These are phyloP conservation scores for Temnothorax nylanderi DNA, from an alignment of 1,140 invertebrate species.

Conservation along the genomic window DNA sequence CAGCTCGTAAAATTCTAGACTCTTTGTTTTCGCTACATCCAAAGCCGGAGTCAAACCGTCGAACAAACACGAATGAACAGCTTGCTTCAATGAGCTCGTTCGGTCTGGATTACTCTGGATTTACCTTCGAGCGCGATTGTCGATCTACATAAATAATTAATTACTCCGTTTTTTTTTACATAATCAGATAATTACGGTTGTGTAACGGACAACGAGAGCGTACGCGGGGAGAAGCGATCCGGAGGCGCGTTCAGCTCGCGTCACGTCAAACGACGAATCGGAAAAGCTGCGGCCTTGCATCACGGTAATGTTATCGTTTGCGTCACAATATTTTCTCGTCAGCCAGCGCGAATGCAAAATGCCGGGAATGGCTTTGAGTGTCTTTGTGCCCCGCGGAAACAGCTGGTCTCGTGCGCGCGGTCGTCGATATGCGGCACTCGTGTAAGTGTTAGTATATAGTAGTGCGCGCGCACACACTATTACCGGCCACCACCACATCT, in stretches of 20 bases:
- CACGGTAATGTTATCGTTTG: constrained; percentile 66
- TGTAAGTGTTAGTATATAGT: background rate
- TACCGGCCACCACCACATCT: background rate
- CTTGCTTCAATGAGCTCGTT: background rate
- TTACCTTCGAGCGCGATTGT: background rate
- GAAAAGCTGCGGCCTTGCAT: constrained; percentile 70
- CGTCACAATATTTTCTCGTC: constrained; percentile 72
- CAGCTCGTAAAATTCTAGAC: background rate
- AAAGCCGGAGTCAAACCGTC: background rate
- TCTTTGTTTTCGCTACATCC: background rate
- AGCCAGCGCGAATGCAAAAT: constrained; percentile 32
- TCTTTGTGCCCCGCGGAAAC: constrained; percentile 62
- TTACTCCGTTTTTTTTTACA: background rate
- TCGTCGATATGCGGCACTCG: background rate
- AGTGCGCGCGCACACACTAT: background rate
- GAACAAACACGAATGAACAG: background rate
- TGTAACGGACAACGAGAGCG: background rate
- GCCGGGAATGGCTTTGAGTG: constrained; percentile 65
- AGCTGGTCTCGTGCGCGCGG: constrained; percentile 57
- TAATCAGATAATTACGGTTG: background rate
- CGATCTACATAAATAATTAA: constrained; percentile 11
- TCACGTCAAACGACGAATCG: constrained; percentile 61
- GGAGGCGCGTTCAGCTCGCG: constrained; percentile 5
- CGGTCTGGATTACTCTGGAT: background rate
- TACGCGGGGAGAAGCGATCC: background rate